These are phyloP conservation scores for Euura lappo DNA, from an alignment of 1,140 invertebrate species.

Conservation along the genomic window DNA sequence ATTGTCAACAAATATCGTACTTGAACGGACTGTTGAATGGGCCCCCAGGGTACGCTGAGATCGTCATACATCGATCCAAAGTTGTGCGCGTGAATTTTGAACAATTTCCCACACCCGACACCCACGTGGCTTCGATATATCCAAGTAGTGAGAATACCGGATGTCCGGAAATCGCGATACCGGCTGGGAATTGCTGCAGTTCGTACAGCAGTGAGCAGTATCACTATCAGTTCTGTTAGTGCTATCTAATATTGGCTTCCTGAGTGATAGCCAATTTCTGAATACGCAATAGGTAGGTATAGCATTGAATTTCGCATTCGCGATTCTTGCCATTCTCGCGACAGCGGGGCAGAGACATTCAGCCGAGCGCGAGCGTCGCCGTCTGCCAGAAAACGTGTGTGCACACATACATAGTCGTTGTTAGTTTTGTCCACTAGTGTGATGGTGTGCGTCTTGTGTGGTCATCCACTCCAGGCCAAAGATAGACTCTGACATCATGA, in stretches of 20 bases:
- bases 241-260: conserved; percentile 7
- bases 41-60: no score
- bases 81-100: no score
- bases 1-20: no score
- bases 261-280: background rate
- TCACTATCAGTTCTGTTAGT: background rate
- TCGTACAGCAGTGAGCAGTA: background rate
- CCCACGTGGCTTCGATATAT: background rate
- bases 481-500: conserved; percentile 44
- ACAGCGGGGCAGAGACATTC: background rate
- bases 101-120: background rate
- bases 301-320: background rate
- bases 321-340: background rate
- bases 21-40: no score
- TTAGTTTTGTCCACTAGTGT: no score
- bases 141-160: background rate
- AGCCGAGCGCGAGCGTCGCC: background rate
- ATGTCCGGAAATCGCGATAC: background rate
- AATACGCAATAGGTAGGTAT: no score
- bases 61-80: no score
- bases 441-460: conserved; percentile 21
- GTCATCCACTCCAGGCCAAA: conserved; percentile 41
- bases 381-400: background rate
- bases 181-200: background rate
- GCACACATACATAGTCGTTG: no score